phyloP scores from a whole-genome alignment of 2,888 invertebrate genomes.

The Megaustenia siamemsis region DNA sequence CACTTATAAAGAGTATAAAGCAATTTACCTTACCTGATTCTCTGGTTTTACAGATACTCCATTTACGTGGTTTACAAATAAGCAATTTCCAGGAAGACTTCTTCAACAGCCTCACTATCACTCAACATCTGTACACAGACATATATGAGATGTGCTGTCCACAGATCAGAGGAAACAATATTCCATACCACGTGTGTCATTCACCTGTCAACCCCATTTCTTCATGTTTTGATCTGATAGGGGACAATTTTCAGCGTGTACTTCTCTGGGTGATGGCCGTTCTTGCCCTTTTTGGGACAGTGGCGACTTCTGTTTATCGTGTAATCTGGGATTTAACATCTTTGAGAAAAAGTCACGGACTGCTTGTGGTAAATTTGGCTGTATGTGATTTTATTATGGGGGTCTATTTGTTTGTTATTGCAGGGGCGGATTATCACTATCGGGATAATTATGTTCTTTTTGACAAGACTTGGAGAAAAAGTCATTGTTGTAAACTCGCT shows the following conservation, averaged over 20 bases:
- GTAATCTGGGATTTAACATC: slow-evolving; percentile 62
- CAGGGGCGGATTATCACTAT: slow-evolving; percentile 61
- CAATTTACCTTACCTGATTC: background rate
- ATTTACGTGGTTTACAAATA: background rate
- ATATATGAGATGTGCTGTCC: slow-evolving; percentile 42
- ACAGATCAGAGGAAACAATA: background rate
- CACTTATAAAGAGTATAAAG: background rate
- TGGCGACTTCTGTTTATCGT: slow-evolving; percentile 56
- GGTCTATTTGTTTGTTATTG: slow-evolving; percentile 62
- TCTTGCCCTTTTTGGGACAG: slow-evolving; percentile 61
- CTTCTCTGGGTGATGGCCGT: slow-evolving; percentile 62
- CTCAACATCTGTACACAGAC: background rate
- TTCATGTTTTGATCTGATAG: slow-evolving; percentile 66
- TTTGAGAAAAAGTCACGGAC: slow-evolving; percentile 37
- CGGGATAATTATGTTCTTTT: slow-evolving; percentile 63
- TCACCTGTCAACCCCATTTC: slow-evolving; percentile 60
- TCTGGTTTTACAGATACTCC: background rate
- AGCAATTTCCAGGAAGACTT: background rate
- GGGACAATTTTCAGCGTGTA: slow-evolving; percentile 52
- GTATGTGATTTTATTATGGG: slow-evolving; percentile 66
- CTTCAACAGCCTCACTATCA: slow-evolving; percentile 17
- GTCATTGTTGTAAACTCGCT: slow-evolving; percentile 62
- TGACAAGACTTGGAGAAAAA: slow-evolving; percentile 63
- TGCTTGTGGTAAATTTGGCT: slow-evolving; percentile 20
- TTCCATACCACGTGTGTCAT: slow-evolving; percentile 33